Conservation (phyloP, 1,140 invertebrate genomes). For the Vanessa tameamea region DNA sequence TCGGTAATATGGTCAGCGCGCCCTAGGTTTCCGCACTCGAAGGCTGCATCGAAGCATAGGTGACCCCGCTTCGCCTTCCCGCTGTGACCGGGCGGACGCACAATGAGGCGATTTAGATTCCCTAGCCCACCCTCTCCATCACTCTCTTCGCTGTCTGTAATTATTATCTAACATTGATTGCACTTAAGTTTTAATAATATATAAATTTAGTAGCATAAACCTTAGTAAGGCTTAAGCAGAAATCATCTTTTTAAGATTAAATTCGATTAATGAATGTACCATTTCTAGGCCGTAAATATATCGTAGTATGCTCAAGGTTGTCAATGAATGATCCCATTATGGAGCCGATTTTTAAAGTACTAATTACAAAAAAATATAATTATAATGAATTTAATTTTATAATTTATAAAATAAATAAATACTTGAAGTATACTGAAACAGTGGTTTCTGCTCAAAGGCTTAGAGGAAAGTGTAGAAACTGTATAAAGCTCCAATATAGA, state of each 20-base stretch:
- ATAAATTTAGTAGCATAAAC: neutral
- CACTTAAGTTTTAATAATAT: neutral
- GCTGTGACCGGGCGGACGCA: conserved; percentile 95
- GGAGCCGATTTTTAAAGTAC: conserved; percentile 16
- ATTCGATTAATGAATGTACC: conserved; percentile 41
- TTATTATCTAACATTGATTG: neutral
- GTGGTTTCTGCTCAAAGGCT: conserved; percentile 21
- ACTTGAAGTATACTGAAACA: conserved; percentile 5
- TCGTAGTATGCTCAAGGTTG: conserved; percentile 67
- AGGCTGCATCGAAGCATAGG: conserved; percentile 98
- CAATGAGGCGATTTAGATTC: conserved; percentile 95
- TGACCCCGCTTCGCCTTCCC: conserved; percentile 97
- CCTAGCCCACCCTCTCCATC: conserved; percentile 96
- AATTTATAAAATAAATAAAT: neutral
- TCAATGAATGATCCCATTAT: conserved; percentile 60
- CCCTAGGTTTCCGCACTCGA: conserved; percentile 98
- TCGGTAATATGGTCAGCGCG: conserved; percentile 96
- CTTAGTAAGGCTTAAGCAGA: neutral
- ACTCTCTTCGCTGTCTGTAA: conserved; percentile 95
- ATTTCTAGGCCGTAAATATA: conserved; percentile 56
- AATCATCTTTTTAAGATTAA: neutral
- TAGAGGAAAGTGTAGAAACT: conserved; percentile 27
- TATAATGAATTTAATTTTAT: neutral
- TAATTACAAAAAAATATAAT: neutral
- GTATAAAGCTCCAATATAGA: conserved; percentile 27